phyloP scores from a whole-genome alignment of 1,140 invertebrate genomes.

The Maconellicoccus hirsutus region DNA sequence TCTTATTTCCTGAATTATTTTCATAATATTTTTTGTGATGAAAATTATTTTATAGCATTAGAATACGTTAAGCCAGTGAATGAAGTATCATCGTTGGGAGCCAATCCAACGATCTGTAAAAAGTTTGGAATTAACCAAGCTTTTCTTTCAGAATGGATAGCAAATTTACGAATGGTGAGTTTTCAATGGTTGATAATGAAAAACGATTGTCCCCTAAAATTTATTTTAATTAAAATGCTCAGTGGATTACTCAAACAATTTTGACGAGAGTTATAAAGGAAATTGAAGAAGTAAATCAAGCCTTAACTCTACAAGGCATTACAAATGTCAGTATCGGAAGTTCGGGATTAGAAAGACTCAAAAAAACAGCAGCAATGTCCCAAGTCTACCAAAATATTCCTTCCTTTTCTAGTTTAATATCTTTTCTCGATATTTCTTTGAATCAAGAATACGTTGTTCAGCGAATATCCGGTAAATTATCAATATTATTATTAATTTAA shows the following conservation, averaged over 20 bases:
- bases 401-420: constrained; percentile 52
- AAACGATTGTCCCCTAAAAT: background rate
- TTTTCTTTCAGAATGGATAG: constrained; percentile 51
- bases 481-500: constrained; percentile 7
- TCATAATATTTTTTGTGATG: constrained; percentile 23
- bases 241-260: constrained; percentile 72
- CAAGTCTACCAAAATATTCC: constrained; percentile 52
- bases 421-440: constrained; percentile 61
- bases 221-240: constrained; percentile 29
- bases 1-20: background rate
- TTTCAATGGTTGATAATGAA: background rate
- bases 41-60: constrained; percentile 36
- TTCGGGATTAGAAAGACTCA: constrained; percentile 52
- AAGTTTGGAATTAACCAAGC: constrained; percentile 46
- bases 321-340: constrained; percentile 56
- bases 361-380: constrained; percentile 50
- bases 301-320: constrained; percentile 51
- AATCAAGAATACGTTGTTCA: constrained; percentile 75
- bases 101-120: constrained; percentile 44
- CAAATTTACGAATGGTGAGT: constrained; percentile 48
- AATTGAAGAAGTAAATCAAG: constrained; percentile 54
- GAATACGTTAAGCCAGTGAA: constrained; percentile 39
- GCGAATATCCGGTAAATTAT: constrained; percentile 46
- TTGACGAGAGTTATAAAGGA: constrained; percentile 53
- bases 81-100: constrained; percentile 35